Evolutionary conservation across 2,888 invertebrate species (phyloP).

Genomic region (Hypena proboscidalis): DNA sequence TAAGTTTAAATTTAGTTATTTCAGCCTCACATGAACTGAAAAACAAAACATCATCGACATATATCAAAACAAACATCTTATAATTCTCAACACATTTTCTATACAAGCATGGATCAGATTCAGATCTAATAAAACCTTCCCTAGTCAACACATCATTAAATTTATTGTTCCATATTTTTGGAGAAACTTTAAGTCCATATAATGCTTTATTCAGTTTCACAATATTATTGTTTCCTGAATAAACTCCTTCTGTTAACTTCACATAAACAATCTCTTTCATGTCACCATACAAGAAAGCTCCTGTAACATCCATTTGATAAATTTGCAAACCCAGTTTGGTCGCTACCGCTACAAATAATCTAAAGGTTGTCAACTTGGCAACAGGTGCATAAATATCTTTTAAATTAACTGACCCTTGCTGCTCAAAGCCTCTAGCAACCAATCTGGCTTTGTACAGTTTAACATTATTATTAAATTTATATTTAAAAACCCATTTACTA

Average conservation of each 20-base stretch:
- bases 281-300: slow-evolving; percentile 9
- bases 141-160: slow-evolving; percentile 5
- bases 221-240: slow-evolving; percentile 3
- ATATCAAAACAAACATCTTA: slow-evolving; percentile 9
- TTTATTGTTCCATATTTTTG: slow-evolving; percentile 11
- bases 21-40: no score
- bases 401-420: slow-evolving; percentile 1
- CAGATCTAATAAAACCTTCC: slow-evolving; percentile 13
- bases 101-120: slow-evolving; percentile 10
- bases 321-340: slow-evolving; percentile 1
- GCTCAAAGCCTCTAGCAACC: slow-evolving; percentile 5
- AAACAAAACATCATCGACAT: slow-evolving; percentile 16
- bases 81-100: slow-evolving; percentile 5
- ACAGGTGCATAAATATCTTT: slow-evolving; percentile 14
- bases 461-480: no score
- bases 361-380: slow-evolving; percentile 6
- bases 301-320: slow-evolving; percentile 11
- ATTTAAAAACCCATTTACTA: no score
- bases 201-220: slow-evolving; percentile 15
- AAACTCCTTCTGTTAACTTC: slow-evolving; percentile 5
- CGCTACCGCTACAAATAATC: not conserved
- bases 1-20: slow-evolving; percentile 5
- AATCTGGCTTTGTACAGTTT: no score
- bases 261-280: not conserved
- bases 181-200: slow-evolving; percentile 12